A percentile compares a stretch with the other conserved stretches of the same genome.
Evolutionary conservation across 2,113 vertebrate species (phyloP).

Genomic region (Cricetomys ansorgei): DNA sequence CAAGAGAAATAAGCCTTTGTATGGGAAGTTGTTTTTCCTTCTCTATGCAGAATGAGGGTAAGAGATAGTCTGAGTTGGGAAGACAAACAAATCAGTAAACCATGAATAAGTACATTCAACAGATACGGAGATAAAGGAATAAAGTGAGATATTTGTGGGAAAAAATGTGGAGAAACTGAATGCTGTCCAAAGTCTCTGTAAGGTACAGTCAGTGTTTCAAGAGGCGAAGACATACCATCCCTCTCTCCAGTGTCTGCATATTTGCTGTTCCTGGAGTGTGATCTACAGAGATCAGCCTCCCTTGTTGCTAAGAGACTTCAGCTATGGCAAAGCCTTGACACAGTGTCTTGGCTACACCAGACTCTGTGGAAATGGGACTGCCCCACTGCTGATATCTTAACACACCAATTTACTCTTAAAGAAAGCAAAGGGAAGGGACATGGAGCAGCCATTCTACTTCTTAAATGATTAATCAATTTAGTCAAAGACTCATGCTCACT

Average conservation of each 20-base stretch:
- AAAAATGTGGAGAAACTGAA: background rate
- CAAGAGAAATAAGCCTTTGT: background rate
- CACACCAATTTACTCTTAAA: background rate
- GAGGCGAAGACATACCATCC: background rate
- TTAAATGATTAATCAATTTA: constrained; percentile 49
- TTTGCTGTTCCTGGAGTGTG: constrained; percentile 6
- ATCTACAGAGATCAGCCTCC: background rate
- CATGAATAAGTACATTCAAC: background rate
- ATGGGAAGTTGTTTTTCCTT: background rate
- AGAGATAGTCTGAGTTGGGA: background rate
- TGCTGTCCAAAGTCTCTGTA: background rate
- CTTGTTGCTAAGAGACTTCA: background rate
- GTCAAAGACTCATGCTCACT: background rate
- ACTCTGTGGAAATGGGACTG: constrained; percentile 27
- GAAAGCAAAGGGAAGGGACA: background rate
- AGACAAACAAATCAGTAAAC: background rate
- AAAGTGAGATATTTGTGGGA: background rate
- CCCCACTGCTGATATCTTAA: background rate
- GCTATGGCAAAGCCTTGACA: background rate
- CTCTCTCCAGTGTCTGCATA: background rate
- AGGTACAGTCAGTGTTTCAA: background rate
- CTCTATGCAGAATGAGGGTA: background rate
- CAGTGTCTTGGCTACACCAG: background rate
- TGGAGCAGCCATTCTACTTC: background rate
- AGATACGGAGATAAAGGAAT: background rate